phyloP scores from a whole-genome alignment of 2,888 invertebrate species.

The Drosophila paramelanica region DNA sequence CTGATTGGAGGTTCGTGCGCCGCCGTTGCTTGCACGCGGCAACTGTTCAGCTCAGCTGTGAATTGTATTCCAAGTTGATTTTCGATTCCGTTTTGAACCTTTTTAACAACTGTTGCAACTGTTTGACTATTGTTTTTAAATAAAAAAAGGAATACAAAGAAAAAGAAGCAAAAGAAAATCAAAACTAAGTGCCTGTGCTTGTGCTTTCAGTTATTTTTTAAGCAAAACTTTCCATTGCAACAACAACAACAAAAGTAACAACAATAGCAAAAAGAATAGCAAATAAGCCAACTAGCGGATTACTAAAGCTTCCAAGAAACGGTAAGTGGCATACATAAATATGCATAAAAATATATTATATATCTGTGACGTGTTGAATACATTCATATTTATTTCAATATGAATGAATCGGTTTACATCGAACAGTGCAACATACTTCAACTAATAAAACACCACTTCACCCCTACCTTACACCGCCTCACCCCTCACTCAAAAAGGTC shows the following conservation, averaged over 20 bases:
- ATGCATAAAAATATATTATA: neutral
- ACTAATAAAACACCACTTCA: neutral
- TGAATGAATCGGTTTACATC: neutral
- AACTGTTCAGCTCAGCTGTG: conserved; percentile 69
- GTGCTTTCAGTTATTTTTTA: conserved; percentile 38
- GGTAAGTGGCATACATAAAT: conserved; percentile 55
- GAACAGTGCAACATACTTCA: neutral
- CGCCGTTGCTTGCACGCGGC: conserved; percentile 78
- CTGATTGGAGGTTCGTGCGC: conserved; percentile 83
- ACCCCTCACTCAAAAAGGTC: neutral
- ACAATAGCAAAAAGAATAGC: conserved; percentile 1
- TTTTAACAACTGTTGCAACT: conserved; percentile 48
- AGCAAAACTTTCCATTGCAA: conserved; percentile 46
- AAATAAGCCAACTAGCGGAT: conserved; percentile 47
- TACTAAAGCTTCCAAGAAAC: conserved; percentile 64
- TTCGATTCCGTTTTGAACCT: conserved; percentile 53
- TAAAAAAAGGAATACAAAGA: conserved; percentile 23
- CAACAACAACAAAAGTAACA: conserved; percentile 8
- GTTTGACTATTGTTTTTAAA: conserved; percentile 51
- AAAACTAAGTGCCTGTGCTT: conserved; percentile 50
- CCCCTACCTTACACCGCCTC: neutral
- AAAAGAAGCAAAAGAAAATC: conserved; percentile 16
- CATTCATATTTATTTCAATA: neutral
- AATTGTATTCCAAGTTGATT: conserved; percentile 53
- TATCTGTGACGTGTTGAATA: neutral